Percentiles rank a stretch among this genome's conserved stretches.
Evolutionary conservation across 2,797 vertebrate species (phyloP).

Genomic region (Nasua narica): DNA sequence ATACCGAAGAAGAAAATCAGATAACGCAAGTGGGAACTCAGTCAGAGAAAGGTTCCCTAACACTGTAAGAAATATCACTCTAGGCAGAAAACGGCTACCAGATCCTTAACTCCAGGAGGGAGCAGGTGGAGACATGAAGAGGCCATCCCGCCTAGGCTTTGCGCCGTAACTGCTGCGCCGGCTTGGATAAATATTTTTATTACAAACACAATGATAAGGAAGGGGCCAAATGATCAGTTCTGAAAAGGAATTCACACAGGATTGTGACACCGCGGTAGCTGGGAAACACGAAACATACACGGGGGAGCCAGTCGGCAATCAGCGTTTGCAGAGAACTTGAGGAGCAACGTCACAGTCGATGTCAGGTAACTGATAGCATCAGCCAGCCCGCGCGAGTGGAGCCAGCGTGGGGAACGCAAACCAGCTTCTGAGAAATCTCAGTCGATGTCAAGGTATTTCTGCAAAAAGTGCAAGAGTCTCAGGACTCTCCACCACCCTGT

Average conservation of each 20-base stretch:
- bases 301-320: background rate
- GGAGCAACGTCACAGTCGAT: background rate
- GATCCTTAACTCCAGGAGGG: constrained; percentile 29
- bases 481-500: background rate
- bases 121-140: background rate
- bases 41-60: constrained; percentile 33
- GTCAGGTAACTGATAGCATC: constrained; percentile 16
- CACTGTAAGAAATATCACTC: constrained; percentile 9
- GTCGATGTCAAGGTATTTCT: constrained; percentile 20
- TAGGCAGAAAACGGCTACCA: background rate
- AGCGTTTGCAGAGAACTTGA: background rate
- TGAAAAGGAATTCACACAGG: background rate
- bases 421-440: constrained; percentile 15
- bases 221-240: background rate
- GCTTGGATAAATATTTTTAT: constrained; percentile 51
- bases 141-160: background rate
- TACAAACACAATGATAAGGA: constrained; percentile 20
- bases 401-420: constrained; percentile 34
- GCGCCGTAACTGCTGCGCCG: fast-evolving
- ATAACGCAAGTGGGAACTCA: constrained; percentile 46
- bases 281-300: background rate
- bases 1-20: constrained; percentile 32
- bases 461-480: background rate
- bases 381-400: background rate
- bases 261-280: background rate